These are phyloP conservation scores for Plodia interpunctella DNA, from an alignment of 1,140 invertebrate genomes.

Conservation along the genomic window DNA sequence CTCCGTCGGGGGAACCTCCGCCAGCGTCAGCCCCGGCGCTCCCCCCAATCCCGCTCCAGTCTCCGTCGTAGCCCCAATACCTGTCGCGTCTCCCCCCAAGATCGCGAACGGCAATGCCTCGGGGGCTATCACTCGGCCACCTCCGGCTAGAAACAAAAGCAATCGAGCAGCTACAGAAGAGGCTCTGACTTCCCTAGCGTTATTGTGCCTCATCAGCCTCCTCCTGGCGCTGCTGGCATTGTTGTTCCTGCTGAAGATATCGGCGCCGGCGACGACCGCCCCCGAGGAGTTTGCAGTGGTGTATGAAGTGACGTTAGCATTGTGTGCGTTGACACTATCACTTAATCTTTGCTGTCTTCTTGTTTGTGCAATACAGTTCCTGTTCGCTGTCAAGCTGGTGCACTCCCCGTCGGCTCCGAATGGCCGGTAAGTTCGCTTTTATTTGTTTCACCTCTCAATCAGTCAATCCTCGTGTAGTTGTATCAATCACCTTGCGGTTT, in stretches of 20 bases:
- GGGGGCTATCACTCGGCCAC: constrained; percentile 67
- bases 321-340: constrained; percentile 91
- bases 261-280: constrained; percentile 79
- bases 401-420: constrained; percentile 83
- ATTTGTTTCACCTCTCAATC: constrained; percentile 3
- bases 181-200: constrained; percentile 89
- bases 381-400: constrained; percentile 94
- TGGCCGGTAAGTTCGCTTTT: constrained; percentile 60
- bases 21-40: constrained; percentile 74
- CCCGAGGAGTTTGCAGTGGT: constrained; percentile 91
- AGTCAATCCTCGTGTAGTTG: constrained; percentile 10
- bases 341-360: constrained; percentile 93
- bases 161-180: constrained; percentile 83
- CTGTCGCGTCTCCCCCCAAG: constrained; percentile 55
- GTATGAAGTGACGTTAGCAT: constrained; percentile 92
- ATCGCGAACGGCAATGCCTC: constrained; percentile 70
- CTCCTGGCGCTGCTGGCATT: constrained; percentile 89
- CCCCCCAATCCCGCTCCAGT: constrained; percentile 43
- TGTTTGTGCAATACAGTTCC: constrained; percentile 95
- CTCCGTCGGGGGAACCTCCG: constrained; percentile 81
- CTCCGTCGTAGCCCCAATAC: constrained; percentile 47
- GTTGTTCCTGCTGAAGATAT: constrained; percentile 91
- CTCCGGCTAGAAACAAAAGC: constrained; percentile 59
- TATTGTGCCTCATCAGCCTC: constrained; percentile 90
- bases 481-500: constrained; percentile 39